Evolutionary conservation across 30 jellyfish, hydroid and myxozoan genomes (phyloP).

Genomic region (Aurelia sp.): DNA sequence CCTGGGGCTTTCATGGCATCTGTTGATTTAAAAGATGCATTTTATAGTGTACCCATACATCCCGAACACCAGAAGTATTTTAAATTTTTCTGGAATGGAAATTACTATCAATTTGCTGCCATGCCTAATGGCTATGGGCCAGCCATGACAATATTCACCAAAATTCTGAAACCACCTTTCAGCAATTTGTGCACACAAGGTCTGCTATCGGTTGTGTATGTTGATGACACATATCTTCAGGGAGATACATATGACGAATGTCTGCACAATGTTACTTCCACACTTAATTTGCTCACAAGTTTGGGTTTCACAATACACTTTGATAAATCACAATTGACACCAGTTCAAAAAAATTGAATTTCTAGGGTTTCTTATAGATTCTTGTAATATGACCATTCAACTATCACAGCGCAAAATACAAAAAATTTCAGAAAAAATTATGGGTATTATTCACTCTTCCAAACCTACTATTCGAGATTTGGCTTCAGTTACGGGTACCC

Average conservation of each 20-base stretch:
- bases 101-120: not conserved
- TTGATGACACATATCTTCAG: slow-evolving; percentile 50
- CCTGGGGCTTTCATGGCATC: too few relatives aligned
- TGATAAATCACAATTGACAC: not conserved
- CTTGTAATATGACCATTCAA: not conserved
- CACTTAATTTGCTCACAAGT: not conserved
- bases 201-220: slow-evolving; percentile 40
- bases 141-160: slow-evolving; percentile 60
- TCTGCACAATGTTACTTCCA: slow-evolving; percentile 11
- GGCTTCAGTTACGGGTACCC: slow-evolving; percentile 26
- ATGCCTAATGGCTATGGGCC: slow-evolving; percentile 58
- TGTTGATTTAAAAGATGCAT: too few relatives aligned
- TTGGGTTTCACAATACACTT: not conserved
- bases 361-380: not conserved
- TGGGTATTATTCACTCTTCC: not conserved
- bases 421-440: not conserved
- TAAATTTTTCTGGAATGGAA: not conserved
- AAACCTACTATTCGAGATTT: slow-evolving; percentile 19
- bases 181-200: slow-evolving; percentile 27
- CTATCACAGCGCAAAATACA: not conserved
- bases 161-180: slow-evolving; percentile 56
- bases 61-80: not conserved
- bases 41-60: too few relatives aligned
- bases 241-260: slow-evolving; percentile 53
- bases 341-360: not conserved